Conservation (phyloP, 2,113 vertebrate species). For the Cairina moschata region DNA sequence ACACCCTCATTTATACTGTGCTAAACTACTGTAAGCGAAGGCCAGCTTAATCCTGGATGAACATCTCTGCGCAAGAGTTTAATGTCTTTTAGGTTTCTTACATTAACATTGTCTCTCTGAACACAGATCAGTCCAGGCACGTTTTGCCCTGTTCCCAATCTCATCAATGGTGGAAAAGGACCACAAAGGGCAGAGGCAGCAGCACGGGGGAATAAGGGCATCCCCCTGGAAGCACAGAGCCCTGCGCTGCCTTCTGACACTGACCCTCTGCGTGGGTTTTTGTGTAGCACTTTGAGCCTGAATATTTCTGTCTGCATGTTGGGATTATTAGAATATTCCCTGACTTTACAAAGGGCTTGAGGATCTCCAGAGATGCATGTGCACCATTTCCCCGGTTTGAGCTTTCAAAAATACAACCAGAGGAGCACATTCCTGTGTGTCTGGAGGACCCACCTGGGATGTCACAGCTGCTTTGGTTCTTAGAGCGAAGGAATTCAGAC, state of each 20-base stretch:
- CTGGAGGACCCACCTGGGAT: not conserved
- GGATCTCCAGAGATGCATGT: fast-evolving
- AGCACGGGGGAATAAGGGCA: not conserved
- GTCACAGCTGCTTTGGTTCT: not conserved
- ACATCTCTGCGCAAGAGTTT: not conserved
- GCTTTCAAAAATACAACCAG: not conserved
- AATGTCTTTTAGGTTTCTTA: not conserved
- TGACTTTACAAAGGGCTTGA: not conserved
- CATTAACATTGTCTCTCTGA: not conserved
- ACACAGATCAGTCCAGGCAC: not conserved
- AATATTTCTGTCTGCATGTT: not conserved
- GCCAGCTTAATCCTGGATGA: not conserved
- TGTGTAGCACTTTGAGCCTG: not conserved
- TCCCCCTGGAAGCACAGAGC: not conserved
- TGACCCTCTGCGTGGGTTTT: not conserved
- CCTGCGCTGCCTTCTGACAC: not conserved
- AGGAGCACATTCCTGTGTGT: not conserved
- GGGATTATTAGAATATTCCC: not conserved
- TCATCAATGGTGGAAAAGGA: not conserved
- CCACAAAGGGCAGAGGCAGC: not conserved
- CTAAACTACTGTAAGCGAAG: not conserved
- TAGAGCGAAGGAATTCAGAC: not conserved
- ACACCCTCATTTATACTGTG: not conserved
- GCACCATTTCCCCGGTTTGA: not conserved
- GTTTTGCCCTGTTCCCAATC: not conserved